Evolutionary conservation across 2,888 invertebrate genomes (phyloP).

Genomic region (Cosmia pyralina): DNA sequence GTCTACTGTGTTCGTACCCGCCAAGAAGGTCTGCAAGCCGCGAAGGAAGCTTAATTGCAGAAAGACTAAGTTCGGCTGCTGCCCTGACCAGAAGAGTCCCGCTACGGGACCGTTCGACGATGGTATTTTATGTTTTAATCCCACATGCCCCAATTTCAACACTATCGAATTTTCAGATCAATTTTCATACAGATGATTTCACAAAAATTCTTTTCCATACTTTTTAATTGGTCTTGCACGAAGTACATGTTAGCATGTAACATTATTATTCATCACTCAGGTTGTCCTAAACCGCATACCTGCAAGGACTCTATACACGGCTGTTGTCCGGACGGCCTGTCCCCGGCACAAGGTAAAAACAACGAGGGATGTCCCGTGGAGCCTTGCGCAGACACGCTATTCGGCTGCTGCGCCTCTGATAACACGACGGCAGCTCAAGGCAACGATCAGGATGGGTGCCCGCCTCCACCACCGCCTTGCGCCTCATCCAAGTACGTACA

Average conservation of each 20-base stretch:
- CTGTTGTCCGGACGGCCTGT: conserved; percentile 96
- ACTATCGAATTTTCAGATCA: neutral
- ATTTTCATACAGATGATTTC: neutral
- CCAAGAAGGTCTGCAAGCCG: conserved; percentile 78
- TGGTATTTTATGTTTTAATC: conserved; percentile 82
- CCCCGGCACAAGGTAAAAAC: conserved; percentile 93
- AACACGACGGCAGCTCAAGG: conserved; percentile 94
- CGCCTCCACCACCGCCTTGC: conserved; percentile 91
- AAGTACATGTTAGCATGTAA: neutral
- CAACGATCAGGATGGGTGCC: conserved; percentile 96
- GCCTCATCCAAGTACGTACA: conserved; percentile 87
- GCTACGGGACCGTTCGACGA: conserved; percentile 95
- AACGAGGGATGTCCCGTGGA: conserved; percentile 94
- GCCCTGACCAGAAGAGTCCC: conserved; percentile 93
- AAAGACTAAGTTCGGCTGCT: conserved; percentile 95
- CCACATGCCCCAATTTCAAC: neutral
- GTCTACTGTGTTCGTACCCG: conserved; percentile 73
- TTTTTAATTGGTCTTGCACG: neutral
- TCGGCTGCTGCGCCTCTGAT: conserved; percentile 95
- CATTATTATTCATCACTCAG: conserved; percentile 71
- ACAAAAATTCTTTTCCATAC: neutral
- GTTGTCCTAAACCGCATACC: conserved; percentile 93
- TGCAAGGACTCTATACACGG: conserved; percentile 94
- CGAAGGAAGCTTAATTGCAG: conserved; percentile 88
- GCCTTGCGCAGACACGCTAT: conserved; percentile 94